These are phyloP conservation scores for Sinopyrophorus schimmeli DNA, from an alignment of 2,888 invertebrate species.

Conservation along the genomic window DNA sequence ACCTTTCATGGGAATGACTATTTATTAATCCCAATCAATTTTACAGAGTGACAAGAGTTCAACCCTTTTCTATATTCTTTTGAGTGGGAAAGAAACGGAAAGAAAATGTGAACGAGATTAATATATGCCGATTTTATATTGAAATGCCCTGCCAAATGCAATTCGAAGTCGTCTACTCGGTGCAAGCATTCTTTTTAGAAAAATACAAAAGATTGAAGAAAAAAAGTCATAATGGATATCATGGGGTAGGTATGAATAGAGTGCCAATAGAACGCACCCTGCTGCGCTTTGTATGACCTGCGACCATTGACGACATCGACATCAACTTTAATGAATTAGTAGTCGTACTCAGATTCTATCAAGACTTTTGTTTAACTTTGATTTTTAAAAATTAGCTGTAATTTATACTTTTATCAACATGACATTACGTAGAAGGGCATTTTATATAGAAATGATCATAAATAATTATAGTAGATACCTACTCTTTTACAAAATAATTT, in stretches of 20 bases:
- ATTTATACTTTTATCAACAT: neutral
- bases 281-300: slow-evolving; percentile 48
- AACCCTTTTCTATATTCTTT: neutral
- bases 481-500: too few relatives aligned
- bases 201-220: slow-evolving; percentile 41
- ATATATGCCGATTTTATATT: slow-evolving; percentile 28
- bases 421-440: slow-evolving; percentile 1
- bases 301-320: slow-evolving; percentile 52
- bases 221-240: slow-evolving; percentile 51
- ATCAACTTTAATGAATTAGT: slow-evolving; percentile 35
- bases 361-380: slow-evolving; percentile 32
- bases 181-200: slow-evolving; percentile 31
- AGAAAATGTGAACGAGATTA: slow-evolving; percentile 17
- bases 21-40: slow-evolving; percentile 34
- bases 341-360: slow-evolving; percentile 25
- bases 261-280: slow-evolving; percentile 49
- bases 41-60: neutral
- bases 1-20: slow-evolving; percentile 51
- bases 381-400: slow-evolving; percentile 22
- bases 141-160: slow-evolving; percentile 36
- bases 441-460: too few relatives aligned
- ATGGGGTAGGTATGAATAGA: slow-evolving; percentile 48
- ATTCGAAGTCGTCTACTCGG: slow-evolving; percentile 37
- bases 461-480: too few relatives aligned
- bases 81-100: slow-evolving; percentile 16